Evolutionary conservation across 2,888 invertebrate species (phyloP).

Genomic region (Scaptomyza tumidula): DNA sequence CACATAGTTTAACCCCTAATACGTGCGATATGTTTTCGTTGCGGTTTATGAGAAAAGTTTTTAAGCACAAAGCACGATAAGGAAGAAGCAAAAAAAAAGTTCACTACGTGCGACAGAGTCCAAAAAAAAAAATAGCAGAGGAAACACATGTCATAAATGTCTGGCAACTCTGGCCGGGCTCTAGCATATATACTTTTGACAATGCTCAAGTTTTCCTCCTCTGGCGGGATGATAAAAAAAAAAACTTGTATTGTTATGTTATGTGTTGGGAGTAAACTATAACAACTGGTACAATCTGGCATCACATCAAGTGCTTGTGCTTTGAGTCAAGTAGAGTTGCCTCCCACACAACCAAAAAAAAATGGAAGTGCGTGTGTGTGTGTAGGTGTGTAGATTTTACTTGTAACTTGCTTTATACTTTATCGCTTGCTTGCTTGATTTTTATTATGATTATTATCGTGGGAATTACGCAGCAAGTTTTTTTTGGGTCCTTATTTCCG

Average conservation of each 20-base stretch:
- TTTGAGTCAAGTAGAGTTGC: slow-evolving; percentile 23
- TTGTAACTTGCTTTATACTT: slow-evolving; percentile 77
- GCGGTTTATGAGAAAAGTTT: slow-evolving; percentile 73
- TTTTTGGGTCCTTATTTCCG: slow-evolving; percentile 36
- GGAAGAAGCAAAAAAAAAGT: slow-evolving; percentile 48
- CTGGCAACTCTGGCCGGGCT: slow-evolving; percentile 48
- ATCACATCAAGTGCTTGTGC: slow-evolving; percentile 55
- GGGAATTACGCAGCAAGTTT: slow-evolving; percentile 68
- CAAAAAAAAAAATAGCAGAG: neutral
- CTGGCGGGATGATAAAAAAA: slow-evolving; percentile 26
- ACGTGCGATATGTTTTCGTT: slow-evolving; percentile 45
- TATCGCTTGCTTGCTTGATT: slow-evolving; percentile 77
- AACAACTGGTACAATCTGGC: slow-evolving; percentile 44
- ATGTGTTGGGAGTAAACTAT: slow-evolving; percentile 21
- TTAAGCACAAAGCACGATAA: slow-evolving; percentile 6
- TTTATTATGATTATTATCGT: slow-evolving; percentile 77
- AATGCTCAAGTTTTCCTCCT: slow-evolving; percentile 62
- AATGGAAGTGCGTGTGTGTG: slow-evolving; percentile 36
- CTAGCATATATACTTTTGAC: slow-evolving; percentile 49
- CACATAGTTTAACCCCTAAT: slow-evolving; percentile 56
- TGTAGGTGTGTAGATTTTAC: slow-evolving; percentile 50
- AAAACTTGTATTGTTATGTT: slow-evolving; percentile 64
- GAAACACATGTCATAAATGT: slow-evolving; percentile 44
- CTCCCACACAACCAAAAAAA: slow-evolving; percentile 1
- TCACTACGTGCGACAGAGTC: slow-evolving; percentile 58